These are phyloP conservation scores for Formica selysi DNA, from an alignment of 1,140 invertebrate species.

Conservation along the genomic window DNA sequence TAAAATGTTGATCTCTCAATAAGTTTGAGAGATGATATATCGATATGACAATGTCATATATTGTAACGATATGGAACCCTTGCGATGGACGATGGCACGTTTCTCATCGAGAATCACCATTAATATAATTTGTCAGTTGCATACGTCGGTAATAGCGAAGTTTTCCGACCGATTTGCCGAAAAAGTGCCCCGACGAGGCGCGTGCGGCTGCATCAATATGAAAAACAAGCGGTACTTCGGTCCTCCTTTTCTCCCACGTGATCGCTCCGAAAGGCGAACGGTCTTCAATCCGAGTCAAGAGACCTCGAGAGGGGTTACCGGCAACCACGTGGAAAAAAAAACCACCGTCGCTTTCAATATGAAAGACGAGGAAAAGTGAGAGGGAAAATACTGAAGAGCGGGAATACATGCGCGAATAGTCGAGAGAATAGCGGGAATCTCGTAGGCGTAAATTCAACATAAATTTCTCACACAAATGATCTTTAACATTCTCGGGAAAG, in stretches of 20 bases:
- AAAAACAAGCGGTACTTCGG: slow-evolving; percentile 74
- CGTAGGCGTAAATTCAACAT: slow-evolving; percentile 12
- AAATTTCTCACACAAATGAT: not conserved
- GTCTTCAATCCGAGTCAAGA: slow-evolving; percentile 58
- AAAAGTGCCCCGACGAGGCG: slow-evolving; percentile 81
- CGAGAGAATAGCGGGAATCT: slow-evolving; percentile 21
- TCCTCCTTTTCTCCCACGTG: slow-evolving; percentile 64
- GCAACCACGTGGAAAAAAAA: slow-evolving; percentile 83
- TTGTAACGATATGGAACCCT: not conserved
- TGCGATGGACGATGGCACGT: slow-evolving; percentile 67
- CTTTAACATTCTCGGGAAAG: not conserved
- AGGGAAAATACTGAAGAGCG: slow-evolving; percentile 32
- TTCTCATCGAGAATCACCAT: slow-evolving; percentile 78
- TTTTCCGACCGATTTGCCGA: slow-evolving; percentile 85
- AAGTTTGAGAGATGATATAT: not conserved
- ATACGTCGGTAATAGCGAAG: slow-evolving; percentile 79
- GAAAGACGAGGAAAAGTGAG: slow-evolving; percentile 68
- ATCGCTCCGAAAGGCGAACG: slow-evolving; percentile 60
- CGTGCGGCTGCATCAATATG: slow-evolving; percentile 70
- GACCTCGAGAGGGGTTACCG: slow-evolving; percentile 70
- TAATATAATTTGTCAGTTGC: slow-evolving; percentile 85
- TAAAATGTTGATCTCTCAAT: not conserved
- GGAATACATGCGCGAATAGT: slow-evolving; percentile 7
- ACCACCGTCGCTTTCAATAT: slow-evolving; percentile 77
- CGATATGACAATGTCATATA: slow-evolving; percentile 34